phyloP scores from a whole-genome alignment of 2,888 invertebrate species.

The Xestia ashworthii region DNA sequence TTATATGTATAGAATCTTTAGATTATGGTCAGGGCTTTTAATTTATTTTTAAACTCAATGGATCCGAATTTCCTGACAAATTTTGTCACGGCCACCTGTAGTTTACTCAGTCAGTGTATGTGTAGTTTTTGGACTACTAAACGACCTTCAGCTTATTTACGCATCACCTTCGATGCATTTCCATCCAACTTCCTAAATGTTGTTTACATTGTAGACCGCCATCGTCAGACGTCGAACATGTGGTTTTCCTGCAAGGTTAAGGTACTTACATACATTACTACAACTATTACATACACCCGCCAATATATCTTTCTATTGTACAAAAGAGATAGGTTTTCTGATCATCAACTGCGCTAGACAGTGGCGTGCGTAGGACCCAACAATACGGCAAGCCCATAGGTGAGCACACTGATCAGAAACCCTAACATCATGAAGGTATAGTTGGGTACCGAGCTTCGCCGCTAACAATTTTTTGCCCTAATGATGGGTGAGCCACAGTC shows the following conservation, averaged over 20 bases:
- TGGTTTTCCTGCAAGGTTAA: slow-evolving; percentile 9
- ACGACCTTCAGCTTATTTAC: slow-evolving; percentile 38
- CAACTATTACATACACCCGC: background rate
- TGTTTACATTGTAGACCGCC: slow-evolving; percentile 29
- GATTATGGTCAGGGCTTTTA: background rate
- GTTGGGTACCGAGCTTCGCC: background rate
- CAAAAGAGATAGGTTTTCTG: background rate
- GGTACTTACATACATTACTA: background rate
- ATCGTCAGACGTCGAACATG: background rate
- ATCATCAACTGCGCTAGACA: background rate
- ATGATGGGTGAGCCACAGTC: background rate
- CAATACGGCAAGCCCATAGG: no score
- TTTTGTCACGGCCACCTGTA: background rate
- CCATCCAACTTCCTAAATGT: slow-evolving; percentile 1
- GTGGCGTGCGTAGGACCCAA: no score
- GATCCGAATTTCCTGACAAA: background rate
- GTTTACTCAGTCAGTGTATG: background rate
- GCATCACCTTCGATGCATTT: slow-evolving; percentile 10
- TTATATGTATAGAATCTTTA: background rate
- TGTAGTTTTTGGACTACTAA: background rate
- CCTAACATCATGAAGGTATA: no score
- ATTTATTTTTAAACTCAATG: no score
- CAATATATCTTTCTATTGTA: background rate
- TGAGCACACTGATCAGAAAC: no score
- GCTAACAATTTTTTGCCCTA: background rate